These are phyloP conservation scores for Brienomyrus longianalis DNA, from an alignment of 2,113 vertebrate species.

Conservation along the genomic window DNA sequence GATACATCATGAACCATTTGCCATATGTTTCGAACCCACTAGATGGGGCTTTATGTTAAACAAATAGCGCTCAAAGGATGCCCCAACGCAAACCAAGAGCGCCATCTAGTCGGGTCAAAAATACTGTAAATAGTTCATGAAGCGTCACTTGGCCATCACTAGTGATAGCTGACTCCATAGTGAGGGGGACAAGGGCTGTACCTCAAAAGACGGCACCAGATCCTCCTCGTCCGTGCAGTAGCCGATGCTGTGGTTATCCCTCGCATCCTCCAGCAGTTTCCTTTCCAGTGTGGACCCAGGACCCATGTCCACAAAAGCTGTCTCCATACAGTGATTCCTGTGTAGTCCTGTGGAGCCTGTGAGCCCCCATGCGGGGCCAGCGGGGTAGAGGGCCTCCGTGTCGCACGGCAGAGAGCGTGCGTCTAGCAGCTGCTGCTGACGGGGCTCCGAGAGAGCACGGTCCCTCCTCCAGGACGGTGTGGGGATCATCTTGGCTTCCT, in stretches of 20 bases:
- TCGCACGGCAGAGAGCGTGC: conserved; percentile 58
- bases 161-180: background rate
- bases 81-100: background rate
- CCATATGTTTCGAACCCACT: background rate
- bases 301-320: conserved; percentile 65
- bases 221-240: conserved; percentile 66
- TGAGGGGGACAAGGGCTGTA: conserved; percentile 26
- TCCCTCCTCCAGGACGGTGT: conserved; percentile 54
- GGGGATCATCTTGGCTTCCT: conserved; percentile 56
- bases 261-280: conserved; percentile 59
- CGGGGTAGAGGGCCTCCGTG: conserved; percentile 56
- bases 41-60: background rate
- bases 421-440: conserved; percentile 62
- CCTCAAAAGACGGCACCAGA: conserved; percentile 64
- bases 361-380: conserved; percentile 54
- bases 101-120: background rate
- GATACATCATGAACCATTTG: background rate
- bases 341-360: conserved; percentile 49
- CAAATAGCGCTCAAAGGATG: background rate
- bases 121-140: background rate
- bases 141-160: background rate
- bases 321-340: conserved; percentile 66
- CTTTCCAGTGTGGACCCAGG: conserved; percentile 59
- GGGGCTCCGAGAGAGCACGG: conserved; percentile 46
- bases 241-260: conserved; percentile 55